Conservation (phyloP, 2,797 vertebrate species). For the Buceros bicornis region DNA sequence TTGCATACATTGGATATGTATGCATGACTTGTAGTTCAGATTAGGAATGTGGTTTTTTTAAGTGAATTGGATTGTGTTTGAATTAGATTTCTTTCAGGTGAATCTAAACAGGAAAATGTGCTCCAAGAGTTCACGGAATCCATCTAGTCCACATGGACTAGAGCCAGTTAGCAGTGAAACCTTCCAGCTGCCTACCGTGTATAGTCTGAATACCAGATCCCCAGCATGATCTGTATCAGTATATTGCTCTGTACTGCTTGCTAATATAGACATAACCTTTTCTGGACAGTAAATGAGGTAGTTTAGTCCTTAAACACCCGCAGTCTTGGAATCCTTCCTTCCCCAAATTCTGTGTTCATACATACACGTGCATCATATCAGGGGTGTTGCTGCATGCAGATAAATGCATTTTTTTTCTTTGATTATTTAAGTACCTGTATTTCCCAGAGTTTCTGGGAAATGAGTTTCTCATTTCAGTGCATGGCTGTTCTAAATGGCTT, state of each 20-base stretch:
- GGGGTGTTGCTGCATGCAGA: background rate
- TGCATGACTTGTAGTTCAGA: background rate
- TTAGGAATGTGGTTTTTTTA: background rate
- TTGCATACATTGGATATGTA: background rate
- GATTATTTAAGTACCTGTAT: background rate
- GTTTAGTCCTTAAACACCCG: background rate
- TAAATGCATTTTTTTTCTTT: background rate
- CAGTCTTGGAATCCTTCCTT: background rate
- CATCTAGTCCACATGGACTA: background rate
- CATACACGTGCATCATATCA: background rate
- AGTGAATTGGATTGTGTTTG: background rate
- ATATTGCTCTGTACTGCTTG: background rate
- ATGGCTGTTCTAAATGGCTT: conserved; percentile 52
- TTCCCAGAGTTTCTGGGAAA: background rate
- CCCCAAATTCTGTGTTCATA: background rate
- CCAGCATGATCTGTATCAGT: background rate
- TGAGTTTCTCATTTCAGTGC: background rate
- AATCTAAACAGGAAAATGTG: background rate
- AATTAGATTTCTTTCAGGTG: background rate
- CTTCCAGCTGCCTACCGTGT: background rate
- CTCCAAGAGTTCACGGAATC: background rate
- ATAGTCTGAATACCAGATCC: background rate
- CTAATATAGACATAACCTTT: background rate
- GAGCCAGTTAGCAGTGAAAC: background rate
- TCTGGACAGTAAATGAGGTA: background rate